Evolutionary conservation across 2,888 invertebrate genomes (phyloP).

Genomic region (Plemyria rubiginata): DNA sequence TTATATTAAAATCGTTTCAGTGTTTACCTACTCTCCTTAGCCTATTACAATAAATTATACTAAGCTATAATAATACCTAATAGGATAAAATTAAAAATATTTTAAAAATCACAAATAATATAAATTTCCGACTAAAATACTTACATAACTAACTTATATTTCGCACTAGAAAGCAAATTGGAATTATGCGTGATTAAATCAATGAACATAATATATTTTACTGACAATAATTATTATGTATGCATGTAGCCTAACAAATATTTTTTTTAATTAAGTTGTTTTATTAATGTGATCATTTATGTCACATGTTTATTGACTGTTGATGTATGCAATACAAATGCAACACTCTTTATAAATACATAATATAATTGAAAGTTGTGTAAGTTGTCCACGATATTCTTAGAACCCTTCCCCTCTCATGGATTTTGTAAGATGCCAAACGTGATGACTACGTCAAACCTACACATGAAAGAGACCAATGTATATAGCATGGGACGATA

Average conservation of each 20-base stretch:
- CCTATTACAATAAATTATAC: slow-evolving; percentile 25
- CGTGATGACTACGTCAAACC: too few species aligned
- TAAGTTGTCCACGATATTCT: too few species aligned
- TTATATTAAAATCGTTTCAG: slow-evolving; percentile 2
- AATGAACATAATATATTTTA: slow-evolving; percentile 42
- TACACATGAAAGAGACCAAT: too few species aligned
- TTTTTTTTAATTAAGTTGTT: neutral
- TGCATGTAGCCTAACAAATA: neutral
- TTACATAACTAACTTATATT: slow-evolving; percentile 51
- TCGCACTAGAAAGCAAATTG: slow-evolving; percentile 73
- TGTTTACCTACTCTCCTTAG: slow-evolving; percentile 14
- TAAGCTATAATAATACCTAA: slow-evolving; percentile 31
- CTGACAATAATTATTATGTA: slow-evolving; percentile 1
- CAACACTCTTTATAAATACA: too few species aligned
- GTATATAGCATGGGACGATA: too few species aligned
- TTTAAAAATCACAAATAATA: slow-evolving; percentile 40
- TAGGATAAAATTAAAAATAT: slow-evolving; percentile 38
- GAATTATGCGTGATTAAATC: slow-evolving; percentile 61
- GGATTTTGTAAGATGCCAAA: too few species aligned
- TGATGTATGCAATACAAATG: neutral
- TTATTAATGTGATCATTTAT: neutral
- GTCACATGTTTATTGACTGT: neutral
- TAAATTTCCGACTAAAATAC: slow-evolving; percentile 29
- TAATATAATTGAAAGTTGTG: too few species aligned
- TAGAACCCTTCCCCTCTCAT: too few species aligned